Evolutionary conservation across 2,113 vertebrate species (phyloP).

Genomic region (Mus spicilegus): DNA sequence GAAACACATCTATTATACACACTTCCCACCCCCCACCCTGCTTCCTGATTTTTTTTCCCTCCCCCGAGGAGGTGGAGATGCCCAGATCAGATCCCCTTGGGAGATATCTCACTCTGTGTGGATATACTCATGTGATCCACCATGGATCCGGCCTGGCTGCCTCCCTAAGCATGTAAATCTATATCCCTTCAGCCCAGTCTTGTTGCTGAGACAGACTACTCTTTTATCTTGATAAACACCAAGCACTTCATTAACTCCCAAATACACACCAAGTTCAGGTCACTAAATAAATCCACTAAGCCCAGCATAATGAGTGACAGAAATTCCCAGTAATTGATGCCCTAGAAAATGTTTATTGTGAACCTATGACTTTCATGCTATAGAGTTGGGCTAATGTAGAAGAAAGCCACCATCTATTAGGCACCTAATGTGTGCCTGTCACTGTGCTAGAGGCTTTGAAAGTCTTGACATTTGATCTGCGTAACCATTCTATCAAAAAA

Average conservation of each 20-base stretch:
- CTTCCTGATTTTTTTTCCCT: constrained; percentile 32
- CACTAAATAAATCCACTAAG: constrained; percentile 81
- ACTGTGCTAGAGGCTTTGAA: constrained; percentile 50
- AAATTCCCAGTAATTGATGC: constrained; percentile 79
- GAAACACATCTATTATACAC: constrained; percentile 88
- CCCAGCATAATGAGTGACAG: constrained; percentile 79
- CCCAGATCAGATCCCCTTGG: constrained; percentile 70
- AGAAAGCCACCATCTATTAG: constrained; percentile 56
- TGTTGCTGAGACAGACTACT: constrained; percentile 73
- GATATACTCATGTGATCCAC: constrained; percentile 76
- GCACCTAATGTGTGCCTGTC: constrained; percentile 60
- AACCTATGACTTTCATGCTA: constrained; percentile 65
- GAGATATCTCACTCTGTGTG: constrained; percentile 69
- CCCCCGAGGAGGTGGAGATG: constrained; percentile 70
- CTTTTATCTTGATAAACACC: constrained; percentile 81
- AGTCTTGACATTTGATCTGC: constrained; percentile 51
- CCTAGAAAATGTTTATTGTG: constrained; percentile 79
- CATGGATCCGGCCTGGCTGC: constrained; percentile 18
- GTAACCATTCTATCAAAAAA: constrained; percentile 7
- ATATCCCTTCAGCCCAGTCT: constrained; percentile 72
- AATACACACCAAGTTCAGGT: constrained; percentile 77
- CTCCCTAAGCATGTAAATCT: constrained; percentile 72
- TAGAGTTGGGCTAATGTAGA: constrained; percentile 33
- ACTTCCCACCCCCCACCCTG: constrained; percentile 61
- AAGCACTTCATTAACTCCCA: constrained; percentile 80